A percentile compares a stretch with the other conserved stretches of the same genome.
Evolutionary conservation across 2,113 vertebrate species (phyloP).

Genomic region (Bostrychus sinensis): DNA sequence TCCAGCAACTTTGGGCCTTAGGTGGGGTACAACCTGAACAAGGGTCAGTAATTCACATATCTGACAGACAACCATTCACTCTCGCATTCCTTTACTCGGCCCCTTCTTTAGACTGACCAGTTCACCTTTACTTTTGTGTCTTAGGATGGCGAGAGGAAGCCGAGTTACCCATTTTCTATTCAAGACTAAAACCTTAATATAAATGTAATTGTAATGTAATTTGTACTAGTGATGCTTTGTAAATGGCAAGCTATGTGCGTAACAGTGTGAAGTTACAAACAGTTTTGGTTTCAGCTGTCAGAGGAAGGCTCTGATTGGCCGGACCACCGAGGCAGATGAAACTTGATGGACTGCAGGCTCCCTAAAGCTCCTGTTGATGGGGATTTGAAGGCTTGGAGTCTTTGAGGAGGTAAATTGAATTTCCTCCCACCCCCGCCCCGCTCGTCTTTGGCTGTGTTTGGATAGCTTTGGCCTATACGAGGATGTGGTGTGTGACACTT

Average conservation of each 20-base stretch:
- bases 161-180: too few relatives aligned
- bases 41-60: too few relatives aligned
- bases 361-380: slow-evolving; percentile 76
- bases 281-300: slow-evolving; percentile 5
- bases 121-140: too few relatives aligned
- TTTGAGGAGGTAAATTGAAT: slow-evolving; percentile 74
- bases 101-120: too few relatives aligned
- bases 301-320: slow-evolving; percentile 64
- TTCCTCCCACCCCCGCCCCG: slow-evolving; percentile 72
- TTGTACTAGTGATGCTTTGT: not conserved
- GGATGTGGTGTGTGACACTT: slow-evolving; percentile 71
- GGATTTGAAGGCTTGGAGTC: slow-evolving; percentile 71
- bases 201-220: too few relatives aligned
- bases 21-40: too few relatives aligned
- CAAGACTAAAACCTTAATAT: too few relatives aligned
- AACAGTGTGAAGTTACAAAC: not conserved
- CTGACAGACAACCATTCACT: too few relatives aligned
- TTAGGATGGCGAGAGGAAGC: too few relatives aligned
- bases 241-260: not conserved
- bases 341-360: slow-evolving; percentile 75
- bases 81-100: too few relatives aligned
- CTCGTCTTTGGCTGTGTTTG: slow-evolving; percentile 67
- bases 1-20: too few relatives aligned
- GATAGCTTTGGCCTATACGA: slow-evolving; percentile 67
- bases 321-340: slow-evolving; percentile 76